These are phyloP conservation scores for Stomatorhinus ivindoensis DNA, from an alignment of 2,113 vertebrate genomes.

Conservation along the genomic window DNA sequence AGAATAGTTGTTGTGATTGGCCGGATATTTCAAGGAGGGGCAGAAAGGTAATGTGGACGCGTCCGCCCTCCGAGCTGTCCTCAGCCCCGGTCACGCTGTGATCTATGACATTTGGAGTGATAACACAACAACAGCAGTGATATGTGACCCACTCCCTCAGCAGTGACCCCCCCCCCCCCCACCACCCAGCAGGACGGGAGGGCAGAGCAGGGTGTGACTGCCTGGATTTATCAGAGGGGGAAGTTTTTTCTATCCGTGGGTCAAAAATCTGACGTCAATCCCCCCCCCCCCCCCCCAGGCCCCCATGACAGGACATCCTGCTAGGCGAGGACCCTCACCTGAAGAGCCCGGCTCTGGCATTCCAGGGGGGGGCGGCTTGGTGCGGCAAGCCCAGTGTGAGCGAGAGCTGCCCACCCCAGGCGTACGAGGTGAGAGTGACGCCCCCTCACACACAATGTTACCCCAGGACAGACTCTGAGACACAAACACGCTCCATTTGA, in stretches of 20 bases:
- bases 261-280: conserved; percentile 15
- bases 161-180: background rate
- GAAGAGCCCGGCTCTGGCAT: conserved; percentile 10
- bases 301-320: conserved; percentile 59
- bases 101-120: background rate
- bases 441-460: too few relatives aligned
- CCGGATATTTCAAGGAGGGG: background rate
- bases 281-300: conserved; percentile 22
- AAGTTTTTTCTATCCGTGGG: conserved; percentile 49
- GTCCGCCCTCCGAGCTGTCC: background rate
- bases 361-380: background rate
- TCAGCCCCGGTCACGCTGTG: background rate
- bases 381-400: background rate
- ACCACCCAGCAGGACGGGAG: background rate
- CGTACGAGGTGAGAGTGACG: background rate
- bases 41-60: background rate
- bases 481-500: background rate
- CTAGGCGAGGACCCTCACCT: conserved; percentile 50
- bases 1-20: background rate
- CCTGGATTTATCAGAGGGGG: conserved; percentile 14
- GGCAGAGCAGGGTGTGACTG: background rate
- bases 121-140: background rate
- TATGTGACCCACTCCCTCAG: background rate
- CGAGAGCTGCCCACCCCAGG: background rate
- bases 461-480: background rate